Conservation (phyloP, 2,888 invertebrate genomes). For the Parapristionchus giblindavisi region DNA sequence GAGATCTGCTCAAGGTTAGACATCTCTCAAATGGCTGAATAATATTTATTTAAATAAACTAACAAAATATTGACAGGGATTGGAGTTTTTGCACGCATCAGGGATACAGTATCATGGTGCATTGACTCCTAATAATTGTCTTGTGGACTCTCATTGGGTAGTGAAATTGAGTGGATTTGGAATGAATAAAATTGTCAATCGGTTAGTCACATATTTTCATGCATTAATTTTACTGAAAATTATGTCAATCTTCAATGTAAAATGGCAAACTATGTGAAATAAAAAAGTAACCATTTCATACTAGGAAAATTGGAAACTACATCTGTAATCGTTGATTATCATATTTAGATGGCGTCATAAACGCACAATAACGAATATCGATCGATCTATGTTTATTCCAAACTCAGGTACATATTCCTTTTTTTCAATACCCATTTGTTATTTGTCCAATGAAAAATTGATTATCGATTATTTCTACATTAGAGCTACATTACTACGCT, state of each 20-base stretch:
- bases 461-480: too few relatives aligned
- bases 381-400: slow-evolving; percentile 59
- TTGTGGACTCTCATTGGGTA: slow-evolving; percentile 67
- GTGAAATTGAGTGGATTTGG: slow-evolving; percentile 66
- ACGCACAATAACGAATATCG: slow-evolving; percentile 53
- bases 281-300: too few relatives aligned
- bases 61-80: slow-evolving; percentile 48
- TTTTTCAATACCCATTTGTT: too few relatives aligned
- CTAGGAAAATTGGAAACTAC: too few relatives aligned
- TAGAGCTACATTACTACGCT: slow-evolving; percentile 66
- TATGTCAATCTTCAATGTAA: too few relatives aligned
- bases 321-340: too few relatives aligned
- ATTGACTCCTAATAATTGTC: slow-evolving; percentile 60
- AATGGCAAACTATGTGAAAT: too few relatives aligned
- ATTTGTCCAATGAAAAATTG: too few relatives aligned
- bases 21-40: neutral
- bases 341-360: slow-evolving; percentile 60
- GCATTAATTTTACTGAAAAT: too few relatives aligned
- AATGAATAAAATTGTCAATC: slow-evolving; percentile 50
- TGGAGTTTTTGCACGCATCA: slow-evolving; percentile 64
- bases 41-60: neutral
- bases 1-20: slow-evolving; percentile 64
- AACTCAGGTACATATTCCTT: slow-evolving; percentile 50
- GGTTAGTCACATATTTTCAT: too few relatives aligned
- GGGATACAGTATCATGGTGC: slow-evolving; percentile 61